A percentile compares a stretch with the other conserved stretches of the same genome.
phyloP scores from a whole-genome alignment of 1,140 invertebrate genomes.

The Hycleus cichorii region DNA sequence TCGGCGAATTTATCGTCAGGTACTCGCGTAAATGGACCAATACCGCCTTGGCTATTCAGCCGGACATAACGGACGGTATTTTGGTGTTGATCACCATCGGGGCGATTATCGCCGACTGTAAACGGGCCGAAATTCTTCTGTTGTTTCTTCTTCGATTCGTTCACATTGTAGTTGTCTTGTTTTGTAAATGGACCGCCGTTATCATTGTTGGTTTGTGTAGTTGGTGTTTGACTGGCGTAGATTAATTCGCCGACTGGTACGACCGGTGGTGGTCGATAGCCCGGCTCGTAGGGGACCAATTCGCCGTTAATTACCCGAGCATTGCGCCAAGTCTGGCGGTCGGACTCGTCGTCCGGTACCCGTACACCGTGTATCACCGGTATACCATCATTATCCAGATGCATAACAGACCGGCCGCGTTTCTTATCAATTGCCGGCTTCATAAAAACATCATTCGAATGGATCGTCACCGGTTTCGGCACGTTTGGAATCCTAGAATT shows the following conservation, averaged over 20 bases:
- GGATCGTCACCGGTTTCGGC: slow-evolving; percentile 59
- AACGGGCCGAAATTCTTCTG: slow-evolving; percentile 27
- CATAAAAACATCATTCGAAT: slow-evolving; percentile 52
- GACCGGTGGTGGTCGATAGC: slow-evolving; percentile 54
- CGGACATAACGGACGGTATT: slow-evolving; percentile 26
- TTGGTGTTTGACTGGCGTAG: slow-evolving; percentile 41
- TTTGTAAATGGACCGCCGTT: slow-evolving; percentile 33
- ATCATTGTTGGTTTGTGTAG: slow-evolving; percentile 20
- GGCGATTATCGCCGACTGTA: slow-evolving; percentile 34
- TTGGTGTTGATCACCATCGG: slow-evolving; percentile 30
- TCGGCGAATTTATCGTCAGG: slow-evolving; percentile 51
- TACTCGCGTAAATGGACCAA: slow-evolving; percentile 49
- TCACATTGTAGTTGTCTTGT: slow-evolving; percentile 19
- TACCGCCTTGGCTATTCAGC: slow-evolving; percentile 33
- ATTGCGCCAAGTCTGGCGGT: slow-evolving; percentile 75
- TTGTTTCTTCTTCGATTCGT: neutral
- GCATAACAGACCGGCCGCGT: slow-evolving; percentile 46
- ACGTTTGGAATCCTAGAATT: slow-evolving; percentile 42
- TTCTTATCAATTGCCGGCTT: slow-evolving; percentile 47
- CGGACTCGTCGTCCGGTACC: slow-evolving; percentile 73
- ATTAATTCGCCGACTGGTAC: slow-evolving; percentile 47
- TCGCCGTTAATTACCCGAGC: slow-evolving; percentile 77
- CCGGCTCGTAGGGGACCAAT: slow-evolving; percentile 60
- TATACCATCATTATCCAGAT: slow-evolving; percentile 61
- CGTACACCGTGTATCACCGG: slow-evolving; percentile 72